A percentile compares a stretch with the other conserved stretches of the same genome.
Conservation (phyloP, 2,113 vertebrate genomes). For the Rhabdomys dilectus region DNA sequence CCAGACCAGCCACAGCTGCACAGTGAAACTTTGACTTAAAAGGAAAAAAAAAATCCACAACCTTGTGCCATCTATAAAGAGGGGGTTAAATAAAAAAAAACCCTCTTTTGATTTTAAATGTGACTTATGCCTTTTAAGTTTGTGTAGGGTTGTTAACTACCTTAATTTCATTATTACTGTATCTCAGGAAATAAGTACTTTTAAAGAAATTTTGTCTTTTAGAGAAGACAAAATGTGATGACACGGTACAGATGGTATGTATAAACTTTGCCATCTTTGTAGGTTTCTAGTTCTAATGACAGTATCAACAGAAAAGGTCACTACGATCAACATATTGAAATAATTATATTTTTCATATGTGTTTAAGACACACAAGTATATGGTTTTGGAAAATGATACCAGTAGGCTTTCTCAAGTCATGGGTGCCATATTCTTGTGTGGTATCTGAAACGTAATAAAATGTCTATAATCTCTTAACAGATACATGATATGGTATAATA, state of each 20-base stretch:
- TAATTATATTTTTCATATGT: background rate
- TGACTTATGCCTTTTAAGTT: background rate
- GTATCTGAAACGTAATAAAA: background rate
- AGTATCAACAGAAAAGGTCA: background rate
- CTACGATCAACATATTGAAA: background rate
- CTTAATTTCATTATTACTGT: background rate
- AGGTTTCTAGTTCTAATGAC: background rate
- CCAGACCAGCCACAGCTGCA: background rate
- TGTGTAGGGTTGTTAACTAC: background rate
- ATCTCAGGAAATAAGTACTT: background rate
- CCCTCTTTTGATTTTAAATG: background rate
- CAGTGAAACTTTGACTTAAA: background rate
- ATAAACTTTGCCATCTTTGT: background rate
- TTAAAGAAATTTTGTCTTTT: too few relatives aligned
- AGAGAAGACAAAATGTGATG: background rate
- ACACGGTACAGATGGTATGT: background rate
- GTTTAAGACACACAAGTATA: background rate
- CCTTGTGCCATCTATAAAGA: background rate
- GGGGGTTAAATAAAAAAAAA: background rate
- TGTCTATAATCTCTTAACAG: background rate
- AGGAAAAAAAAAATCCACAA: background rate
- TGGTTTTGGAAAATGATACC: background rate
- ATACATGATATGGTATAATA: background rate
- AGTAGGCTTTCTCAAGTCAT: background rate
- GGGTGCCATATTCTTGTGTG: background rate